phyloP scores from a whole-genome alignment of 1,140 invertebrate genomes.

The Zophobas morio region DNA sequence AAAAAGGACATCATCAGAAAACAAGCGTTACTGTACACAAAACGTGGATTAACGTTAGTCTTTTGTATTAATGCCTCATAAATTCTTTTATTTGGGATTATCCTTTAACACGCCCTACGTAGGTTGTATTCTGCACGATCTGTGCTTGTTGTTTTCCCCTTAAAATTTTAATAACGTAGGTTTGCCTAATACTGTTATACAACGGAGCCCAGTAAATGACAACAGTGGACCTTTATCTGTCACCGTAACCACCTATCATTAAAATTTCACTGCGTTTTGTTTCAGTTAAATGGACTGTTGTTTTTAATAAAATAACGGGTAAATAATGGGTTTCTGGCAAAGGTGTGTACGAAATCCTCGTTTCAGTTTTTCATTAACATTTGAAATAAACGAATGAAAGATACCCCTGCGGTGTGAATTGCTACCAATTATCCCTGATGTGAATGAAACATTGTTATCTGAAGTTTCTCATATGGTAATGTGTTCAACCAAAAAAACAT shows the following conservation, averaged over 20 bases:
- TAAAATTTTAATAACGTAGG: conserved; percentile 40
- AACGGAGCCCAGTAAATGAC: not conserved
- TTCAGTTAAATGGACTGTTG: conserved; percentile 32
- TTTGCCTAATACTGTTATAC: conserved; percentile 29
- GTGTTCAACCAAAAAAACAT: too few species aligned
- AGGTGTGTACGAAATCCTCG: not conserved
- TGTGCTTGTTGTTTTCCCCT: conserved; percentile 24
- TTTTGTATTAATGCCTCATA: conserved; percentile 34
- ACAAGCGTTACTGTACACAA: conserved; percentile 5
- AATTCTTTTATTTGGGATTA: conserved; percentile 41
- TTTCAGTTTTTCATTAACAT: conserved; percentile 27
- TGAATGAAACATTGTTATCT: too few species aligned
- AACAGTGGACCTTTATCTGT: conserved; percentile 36
- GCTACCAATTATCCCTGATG: not conserved
- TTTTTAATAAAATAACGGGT: conserved; percentile 35
- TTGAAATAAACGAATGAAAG: conserved; percentile 3
- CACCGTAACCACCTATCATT: conserved; percentile 32
- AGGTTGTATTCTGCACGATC: conserved; percentile 28
- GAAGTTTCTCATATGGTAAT: too few species aligned
- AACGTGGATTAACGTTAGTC: conserved; percentile 16
- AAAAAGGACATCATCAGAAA: conserved; percentile 25
- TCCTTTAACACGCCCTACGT: conserved; percentile 29
- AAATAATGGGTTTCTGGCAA: conserved; percentile 29
- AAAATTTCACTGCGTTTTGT: conserved; percentile 29
- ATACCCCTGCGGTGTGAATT: not conserved